Evolutionary conservation across 2,113 vertebrate genomes (phyloP).

Genomic region (Neofelis nebulosa): DNA sequence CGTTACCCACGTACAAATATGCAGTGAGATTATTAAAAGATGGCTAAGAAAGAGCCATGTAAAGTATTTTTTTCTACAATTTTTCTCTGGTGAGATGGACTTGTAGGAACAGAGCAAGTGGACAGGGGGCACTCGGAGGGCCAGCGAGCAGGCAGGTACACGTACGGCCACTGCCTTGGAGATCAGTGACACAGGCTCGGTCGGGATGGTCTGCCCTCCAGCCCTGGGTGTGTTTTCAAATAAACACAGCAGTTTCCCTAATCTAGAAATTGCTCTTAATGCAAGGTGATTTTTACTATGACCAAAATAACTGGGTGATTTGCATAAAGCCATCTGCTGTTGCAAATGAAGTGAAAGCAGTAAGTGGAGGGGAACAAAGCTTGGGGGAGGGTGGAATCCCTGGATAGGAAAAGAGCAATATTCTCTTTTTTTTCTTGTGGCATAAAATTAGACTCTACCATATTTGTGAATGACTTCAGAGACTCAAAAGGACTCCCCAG

Average conservation of each 20-base stretch:
- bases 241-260: not conserved
- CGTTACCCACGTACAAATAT: not conserved
- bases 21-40: not conserved
- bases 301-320: constrained; percentile 47
- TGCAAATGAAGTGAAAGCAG: not conserved
- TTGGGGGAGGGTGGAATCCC: not conserved
- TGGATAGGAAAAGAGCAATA: not conserved
- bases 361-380: not conserved
- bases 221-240: constrained; percentile 8
- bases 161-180: not conserved
- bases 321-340: constrained; percentile 13
- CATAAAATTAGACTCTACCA: constrained; percentile 29
- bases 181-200: not conserved
- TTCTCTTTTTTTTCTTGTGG: not conserved
- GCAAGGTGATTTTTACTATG: constrained; percentile 37
- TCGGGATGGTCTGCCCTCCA: not conserved
- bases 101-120: not conserved
- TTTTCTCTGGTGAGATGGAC: not conserved
- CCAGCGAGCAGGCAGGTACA: not conserved
- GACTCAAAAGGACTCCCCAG: not conserved
- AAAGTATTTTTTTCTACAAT: not conserved
- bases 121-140: not conserved
- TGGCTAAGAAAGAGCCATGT: not conserved
- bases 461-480: constrained; percentile 20
- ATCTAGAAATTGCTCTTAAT: constrained; percentile 42